Evolutionary conservation across 2,797 vertebrate genomes (phyloP).

Genomic region (Halcyon badia): DNA sequence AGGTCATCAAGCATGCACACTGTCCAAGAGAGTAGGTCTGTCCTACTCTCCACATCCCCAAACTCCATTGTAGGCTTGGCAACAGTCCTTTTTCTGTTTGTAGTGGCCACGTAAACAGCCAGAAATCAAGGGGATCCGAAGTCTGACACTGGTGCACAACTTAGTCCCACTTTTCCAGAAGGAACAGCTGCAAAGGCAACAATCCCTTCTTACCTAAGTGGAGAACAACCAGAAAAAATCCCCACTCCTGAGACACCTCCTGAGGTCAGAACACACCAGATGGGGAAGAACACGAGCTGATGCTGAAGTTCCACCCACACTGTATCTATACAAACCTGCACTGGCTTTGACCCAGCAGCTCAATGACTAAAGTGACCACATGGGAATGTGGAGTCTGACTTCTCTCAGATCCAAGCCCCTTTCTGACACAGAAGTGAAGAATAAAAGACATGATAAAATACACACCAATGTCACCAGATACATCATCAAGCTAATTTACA

Average conservation of each 20-base stretch:
- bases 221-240: background rate
- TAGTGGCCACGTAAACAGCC: background rate
- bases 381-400: background rate
- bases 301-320: background rate
- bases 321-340: background rate
- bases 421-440: background rate
- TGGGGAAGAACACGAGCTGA: background rate
- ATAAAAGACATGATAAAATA: background rate
- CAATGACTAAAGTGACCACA: background rate
- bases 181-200: background rate
- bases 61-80: background rate
- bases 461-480: background rate
- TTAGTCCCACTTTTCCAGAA: background rate
- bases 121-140: background rate
- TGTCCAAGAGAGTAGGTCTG: background rate
- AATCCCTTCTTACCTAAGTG: background rate
- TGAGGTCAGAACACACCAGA: background rate
- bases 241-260: background rate
- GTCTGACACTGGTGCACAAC: background rate
- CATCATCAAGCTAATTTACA: background rate
- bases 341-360: background rate
- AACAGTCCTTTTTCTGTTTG: background rate
- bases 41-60: background rate
- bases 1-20: background rate
- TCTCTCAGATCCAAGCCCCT: background rate